A percentile compares a stretch with the other conserved stretches of the same genome.
These are phyloP conservation scores for Tokudaia tokunoshimensis DNA, from an alignment of 2,797 vertebrate genomes.

Conservation along the genomic window DNA sequence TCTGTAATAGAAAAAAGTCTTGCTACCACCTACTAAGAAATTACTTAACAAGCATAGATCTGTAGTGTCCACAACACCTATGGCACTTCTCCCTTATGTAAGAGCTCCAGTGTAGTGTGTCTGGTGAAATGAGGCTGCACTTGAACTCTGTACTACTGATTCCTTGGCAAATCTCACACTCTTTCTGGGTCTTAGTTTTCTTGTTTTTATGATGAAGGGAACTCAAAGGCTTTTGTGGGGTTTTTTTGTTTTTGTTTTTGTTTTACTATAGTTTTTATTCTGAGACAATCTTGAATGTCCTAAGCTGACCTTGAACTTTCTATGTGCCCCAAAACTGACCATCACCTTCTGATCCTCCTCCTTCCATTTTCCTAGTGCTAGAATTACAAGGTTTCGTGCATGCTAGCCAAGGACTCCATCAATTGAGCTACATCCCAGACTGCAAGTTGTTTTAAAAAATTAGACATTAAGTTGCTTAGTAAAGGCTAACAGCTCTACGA, in stretches of 20 bases:
- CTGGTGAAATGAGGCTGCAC: neutral
- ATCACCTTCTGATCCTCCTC: neutral
- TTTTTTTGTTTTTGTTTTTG: neutral
- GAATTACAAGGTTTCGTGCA: neutral
- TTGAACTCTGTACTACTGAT: neutral
- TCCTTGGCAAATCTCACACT: neutral
- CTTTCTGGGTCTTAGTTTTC: neutral
- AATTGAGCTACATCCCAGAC: neutral
- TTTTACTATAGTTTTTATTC: neutral
- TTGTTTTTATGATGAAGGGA: constrained; percentile 28
- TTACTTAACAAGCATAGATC: neutral
- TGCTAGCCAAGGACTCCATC: neutral
- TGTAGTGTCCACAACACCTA: neutral
- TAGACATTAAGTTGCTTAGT: constrained; percentile 37
- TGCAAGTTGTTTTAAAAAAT: constrained; percentile 16
- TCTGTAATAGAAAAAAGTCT: constrained; percentile 26
- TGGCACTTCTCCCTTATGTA: neutral
- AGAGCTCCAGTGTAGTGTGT: neutral
- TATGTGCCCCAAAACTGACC: neutral
- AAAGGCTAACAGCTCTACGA: constrained; percentile 10
- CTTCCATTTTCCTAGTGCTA: neutral
- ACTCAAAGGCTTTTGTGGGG: neutral
- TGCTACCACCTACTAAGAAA: neutral
- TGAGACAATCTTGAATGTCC: neutral
- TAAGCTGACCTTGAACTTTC: neutral